phyloP scores from a whole-genome alignment of 2,797 vertebrate genomes.

The Pipistrellus kuhlii region DNA sequence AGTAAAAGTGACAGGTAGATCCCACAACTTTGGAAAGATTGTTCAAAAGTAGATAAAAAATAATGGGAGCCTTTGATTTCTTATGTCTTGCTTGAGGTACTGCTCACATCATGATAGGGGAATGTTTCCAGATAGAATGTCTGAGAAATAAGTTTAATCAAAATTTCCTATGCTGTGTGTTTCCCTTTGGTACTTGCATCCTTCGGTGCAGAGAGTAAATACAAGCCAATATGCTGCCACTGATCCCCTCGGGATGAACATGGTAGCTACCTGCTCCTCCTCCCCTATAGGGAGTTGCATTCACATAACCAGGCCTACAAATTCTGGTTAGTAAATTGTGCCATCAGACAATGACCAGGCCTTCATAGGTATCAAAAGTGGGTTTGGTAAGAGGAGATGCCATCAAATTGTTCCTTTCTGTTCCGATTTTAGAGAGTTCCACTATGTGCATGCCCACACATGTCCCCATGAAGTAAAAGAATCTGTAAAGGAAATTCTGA shows the following conservation, averaged over 20 bases:
- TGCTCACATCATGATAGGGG: not conserved
- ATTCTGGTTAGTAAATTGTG: not conserved
- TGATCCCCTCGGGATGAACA: constrained; percentile 31
- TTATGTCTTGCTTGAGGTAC: constrained; percentile 20
- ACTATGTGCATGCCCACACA: not conserved
- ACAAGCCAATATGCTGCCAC: constrained; percentile 48
- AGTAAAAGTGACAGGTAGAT: constrained; percentile 54
- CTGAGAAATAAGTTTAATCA: constrained; percentile 77
- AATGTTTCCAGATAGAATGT: constrained; percentile 66
- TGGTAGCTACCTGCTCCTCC: not conserved
- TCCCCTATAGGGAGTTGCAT: not conserved
- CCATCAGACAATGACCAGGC: not conserved
- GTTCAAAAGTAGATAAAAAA: constrained; percentile 72
- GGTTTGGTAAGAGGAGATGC: constrained; percentile 12
- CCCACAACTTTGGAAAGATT: constrained; percentile 62
- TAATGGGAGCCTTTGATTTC: constrained; percentile 70
- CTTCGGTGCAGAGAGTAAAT: constrained; percentile 50
- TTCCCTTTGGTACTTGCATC: constrained; percentile 51
- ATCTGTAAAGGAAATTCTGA: constrained; percentile 1
- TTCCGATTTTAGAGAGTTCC: constrained; percentile 39
- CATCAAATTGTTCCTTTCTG: not conserved
- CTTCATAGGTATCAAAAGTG: not conserved
- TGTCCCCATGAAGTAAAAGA: not conserved
- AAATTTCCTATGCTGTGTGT: constrained; percentile 63
- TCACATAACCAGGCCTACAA: not conserved